Evolutionary conservation across 2,888 invertebrate genomes (phyloP), one percentile per base, ranked within the genome.

Genomic region (Melanargia galathea): DNA sequence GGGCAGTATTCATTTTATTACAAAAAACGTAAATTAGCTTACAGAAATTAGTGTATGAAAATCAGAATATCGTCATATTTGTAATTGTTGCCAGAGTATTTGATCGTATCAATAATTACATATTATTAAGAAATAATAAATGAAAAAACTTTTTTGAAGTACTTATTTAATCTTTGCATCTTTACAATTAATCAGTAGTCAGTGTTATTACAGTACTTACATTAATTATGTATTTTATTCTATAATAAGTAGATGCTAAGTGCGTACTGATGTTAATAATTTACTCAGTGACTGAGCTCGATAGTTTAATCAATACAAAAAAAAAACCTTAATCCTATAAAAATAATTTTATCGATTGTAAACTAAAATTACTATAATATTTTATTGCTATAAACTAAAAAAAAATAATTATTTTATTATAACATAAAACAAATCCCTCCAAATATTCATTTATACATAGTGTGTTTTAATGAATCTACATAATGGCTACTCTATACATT

Each of bases 391-490:
- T 51, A 33, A 18, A 52, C 30, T 51, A 35, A 52, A 52, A 35
- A 51, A 24, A 24, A 33, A 33, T 49, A 51, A 51, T 51, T 33
- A 52, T 52, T 52, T 52, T 52, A 52, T 13, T 52, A 52, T 35
- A 52, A 52, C 52, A 52, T 52, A 52, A 52, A 52, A 52, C 52
- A 52, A 52, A 52, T 35, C 35, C 18, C 13, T 35, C 52, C 33
- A 35, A 35, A 7, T 20, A 1, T 35, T 20, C 30, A 18, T 52
- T 52, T 35, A 52, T 52, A 52, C 52, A 52, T 20, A 52, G 13
- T n/a, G 20, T 35, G 20, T 35, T 35, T 35, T 11, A 52, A 33
- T 51, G 16, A 51, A 10, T 30, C 0, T 18, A 11, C 51, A 18
- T 5, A 33, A 30, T 49, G 30, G 51, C 51, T 33, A 52, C 51